Conservation (phyloP, 2,888 invertebrate species). For the Drosophila peninsularis region DNA sequence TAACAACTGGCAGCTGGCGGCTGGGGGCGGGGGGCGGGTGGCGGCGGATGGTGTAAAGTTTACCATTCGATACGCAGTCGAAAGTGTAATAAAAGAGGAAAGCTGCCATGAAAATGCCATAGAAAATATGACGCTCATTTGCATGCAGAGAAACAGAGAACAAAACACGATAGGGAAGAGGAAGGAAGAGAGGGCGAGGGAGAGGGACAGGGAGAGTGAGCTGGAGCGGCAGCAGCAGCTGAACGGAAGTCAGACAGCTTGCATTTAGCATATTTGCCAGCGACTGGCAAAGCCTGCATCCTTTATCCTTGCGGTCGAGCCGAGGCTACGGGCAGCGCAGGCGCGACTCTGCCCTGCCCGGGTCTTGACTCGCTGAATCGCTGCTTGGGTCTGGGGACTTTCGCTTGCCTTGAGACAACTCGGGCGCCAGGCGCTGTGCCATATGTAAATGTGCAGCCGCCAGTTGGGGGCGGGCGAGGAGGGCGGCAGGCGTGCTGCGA, state of each 20-base stretch:
- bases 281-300: conserved; percentile 21
- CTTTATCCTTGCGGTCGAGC: conserved; percentile 20
- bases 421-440: conserved; percentile 14
- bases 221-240: not conserved
- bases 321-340: conserved; percentile 49
- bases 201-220: not conserved
- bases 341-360: conserved; percentile 44
- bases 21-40: not conserved
- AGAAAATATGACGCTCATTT: conserved; percentile 71
- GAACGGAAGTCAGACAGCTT: conserved; percentile 48
- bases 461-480: not conserved
- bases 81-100: conserved; percentile 24
- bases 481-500: not conserved
- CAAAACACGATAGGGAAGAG: not conserved
- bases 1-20: conserved; percentile 60
- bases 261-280: conserved; percentile 70
- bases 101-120: conserved; percentile 29
- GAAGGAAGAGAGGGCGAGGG: not conserved
- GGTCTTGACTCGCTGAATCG: conserved; percentile 13
- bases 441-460: conserved; percentile 49
- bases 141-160: conserved; percentile 54
- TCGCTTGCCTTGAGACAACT: conserved; percentile 18
- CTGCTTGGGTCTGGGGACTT: conserved; percentile 14
- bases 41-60: conserved; percentile 38
- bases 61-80: conserved; percentile 44